These are phyloP conservation scores for Calephelis nemesis DNA, from an alignment of 1,140 invertebrate genomes.

Conservation along the genomic window DNA sequence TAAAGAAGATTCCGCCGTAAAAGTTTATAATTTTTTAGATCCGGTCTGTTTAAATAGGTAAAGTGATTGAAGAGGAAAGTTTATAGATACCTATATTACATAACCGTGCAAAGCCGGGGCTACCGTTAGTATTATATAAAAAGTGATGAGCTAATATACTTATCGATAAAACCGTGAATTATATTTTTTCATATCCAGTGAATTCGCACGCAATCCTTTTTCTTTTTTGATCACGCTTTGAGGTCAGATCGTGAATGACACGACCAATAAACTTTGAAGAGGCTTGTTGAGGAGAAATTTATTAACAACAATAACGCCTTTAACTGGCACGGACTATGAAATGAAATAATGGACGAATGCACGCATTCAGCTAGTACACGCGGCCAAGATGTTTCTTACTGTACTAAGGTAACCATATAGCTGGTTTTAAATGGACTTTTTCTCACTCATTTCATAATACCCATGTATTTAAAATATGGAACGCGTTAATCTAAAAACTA, in stretches of 20 bases:
- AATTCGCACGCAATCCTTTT: conserved; percentile 19
- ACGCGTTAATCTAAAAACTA: too few species aligned
- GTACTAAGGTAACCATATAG: background rate
- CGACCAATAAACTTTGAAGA: conserved; percentile 42
- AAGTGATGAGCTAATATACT: too few species aligned
- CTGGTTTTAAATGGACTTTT: background rate
- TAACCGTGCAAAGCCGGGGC: too few species aligned
- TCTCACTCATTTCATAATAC: background rate
- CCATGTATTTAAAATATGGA: too few species aligned
- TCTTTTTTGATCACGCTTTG: conserved; percentile 24
- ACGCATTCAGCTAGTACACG: conserved; percentile 32
- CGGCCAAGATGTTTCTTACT: background rate
- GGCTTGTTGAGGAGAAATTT: conserved; percentile 44
- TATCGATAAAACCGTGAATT: background rate
- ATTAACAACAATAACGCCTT: conserved; percentile 44
- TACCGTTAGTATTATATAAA: too few species aligned
- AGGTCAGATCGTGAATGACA: conserved; percentile 39
- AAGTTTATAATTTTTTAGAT: too few species aligned
- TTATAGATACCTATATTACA: too few species aligned
- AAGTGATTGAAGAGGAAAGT: too few species aligned
- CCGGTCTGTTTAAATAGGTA: too few species aligned
- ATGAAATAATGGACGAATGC: conserved; percentile 47
- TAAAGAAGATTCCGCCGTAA: too few species aligned
- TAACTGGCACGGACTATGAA: conserved; percentile 32
- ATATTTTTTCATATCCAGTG: conserved; percentile 20